These are phyloP conservation scores for Drosophila longiperda DNA, from an alignment of 2,888 invertebrate genomes.

Conservation along the genomic window DNA sequence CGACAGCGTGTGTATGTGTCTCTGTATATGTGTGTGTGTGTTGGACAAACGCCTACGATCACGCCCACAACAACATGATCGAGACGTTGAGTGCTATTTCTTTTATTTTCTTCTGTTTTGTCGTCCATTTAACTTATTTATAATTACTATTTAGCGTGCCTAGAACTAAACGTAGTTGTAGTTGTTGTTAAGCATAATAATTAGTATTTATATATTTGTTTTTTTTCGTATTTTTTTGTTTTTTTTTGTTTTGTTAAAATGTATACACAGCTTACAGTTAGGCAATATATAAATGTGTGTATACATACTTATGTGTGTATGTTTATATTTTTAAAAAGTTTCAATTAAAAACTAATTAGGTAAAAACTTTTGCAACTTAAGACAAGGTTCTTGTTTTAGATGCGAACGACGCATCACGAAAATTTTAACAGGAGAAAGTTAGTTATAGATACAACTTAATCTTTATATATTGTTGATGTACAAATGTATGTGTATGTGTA, in stretches of 20 bases:
- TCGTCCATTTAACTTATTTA: slow-evolving; percentile 52
- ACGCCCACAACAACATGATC: slow-evolving; percentile 40
- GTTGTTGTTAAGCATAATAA: slow-evolving; percentile 26
- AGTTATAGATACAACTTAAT: slow-evolving; percentile 52
- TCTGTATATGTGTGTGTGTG: slow-evolving; percentile 7
- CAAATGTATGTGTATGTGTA: slow-evolving; percentile 24
- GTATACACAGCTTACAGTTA: slow-evolving; percentile 63
- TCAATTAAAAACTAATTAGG: slow-evolving; percentile 51
- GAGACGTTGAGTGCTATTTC: slow-evolving; percentile 36
- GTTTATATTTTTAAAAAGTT: slow-evolving; percentile 25
- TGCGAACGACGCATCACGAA: slow-evolving; percentile 83
- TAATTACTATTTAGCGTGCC: slow-evolving; percentile 32
- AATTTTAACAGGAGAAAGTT: slow-evolving; percentile 59
- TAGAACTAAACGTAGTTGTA: slow-evolving; percentile 49
- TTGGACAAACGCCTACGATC: slow-evolving; percentile 40
- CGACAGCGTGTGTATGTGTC: slow-evolving; percentile 2
- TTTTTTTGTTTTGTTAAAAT: slow-evolving; percentile 35
- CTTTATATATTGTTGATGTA: slow-evolving; percentile 34
- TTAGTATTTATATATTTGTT: slow-evolving; percentile 18
- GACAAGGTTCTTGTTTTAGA: slow-evolving; percentile 83
- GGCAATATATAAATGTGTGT: slow-evolving; percentile 27
- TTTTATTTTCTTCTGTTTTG: not conserved
- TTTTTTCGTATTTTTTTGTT: slow-evolving; percentile 17
- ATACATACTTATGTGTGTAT: slow-evolving; percentile 17
- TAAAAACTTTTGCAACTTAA: slow-evolving; percentile 71